Evolutionary conservation across 2,797 vertebrate genomes (phyloP), one percentile per base, ranked within the genome.

Genomic region (Lagodon rhomboides): DNA sequence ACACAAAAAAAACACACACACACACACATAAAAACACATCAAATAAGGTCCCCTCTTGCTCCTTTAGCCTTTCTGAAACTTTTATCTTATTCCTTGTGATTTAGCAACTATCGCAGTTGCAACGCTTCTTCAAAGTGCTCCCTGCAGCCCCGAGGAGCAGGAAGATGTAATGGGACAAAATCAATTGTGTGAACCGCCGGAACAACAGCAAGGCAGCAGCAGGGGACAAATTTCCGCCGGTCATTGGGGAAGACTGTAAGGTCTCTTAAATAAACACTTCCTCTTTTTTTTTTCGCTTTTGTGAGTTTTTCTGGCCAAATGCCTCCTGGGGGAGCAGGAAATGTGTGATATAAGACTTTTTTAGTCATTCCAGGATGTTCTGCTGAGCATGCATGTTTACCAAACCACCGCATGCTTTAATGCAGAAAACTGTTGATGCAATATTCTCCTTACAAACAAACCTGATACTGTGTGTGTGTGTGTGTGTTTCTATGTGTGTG

Each of bases 71-170:
- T 68, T 46, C 61, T 63, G 44, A 41, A 82, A 86, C 43, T 74
- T 82, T 77, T 83, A 82, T 89, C 72, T 68, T 67, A 63, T 80
- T 87, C 64, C 55, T 73, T 86, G 77, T 84, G 82, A 86, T 87
- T 88, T 77, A 79, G 38, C 82, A 78, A 67, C 81, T 66, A 56
- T 63, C 23, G 74, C 75, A 63, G 58, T 22, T 34, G 64, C 1
- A 25, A 65, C 60, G 72, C 73, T 69, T 83, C 84, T 87, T 89
- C 88, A 92, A 90, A 91, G 86, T 4, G 18, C 51, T 82, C 51
- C 83, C 61, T 51, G 8, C 11, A 41, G 78, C 89, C 78, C 74
- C 0, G 50, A 80, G 75, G 81, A 81, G 74, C 61, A 82, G 71
- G 68, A 78, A 62, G 68, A 82, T 50, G 70, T 80, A 75, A 84